phyloP scores from a whole-genome alignment of 1,140 invertebrate genomes.

The Macrotrachela quadricornifera region DNA sequence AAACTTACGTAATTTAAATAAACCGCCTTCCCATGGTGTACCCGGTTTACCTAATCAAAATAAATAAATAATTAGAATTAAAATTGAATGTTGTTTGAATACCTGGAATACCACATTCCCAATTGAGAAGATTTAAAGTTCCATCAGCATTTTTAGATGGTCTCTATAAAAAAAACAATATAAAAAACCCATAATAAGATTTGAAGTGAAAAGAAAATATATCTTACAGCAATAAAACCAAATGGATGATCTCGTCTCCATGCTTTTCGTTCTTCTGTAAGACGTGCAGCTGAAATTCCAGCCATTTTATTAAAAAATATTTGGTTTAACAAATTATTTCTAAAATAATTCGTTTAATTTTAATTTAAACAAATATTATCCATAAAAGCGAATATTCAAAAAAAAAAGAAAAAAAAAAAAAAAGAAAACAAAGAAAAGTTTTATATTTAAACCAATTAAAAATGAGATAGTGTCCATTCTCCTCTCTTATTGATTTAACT shows the following conservation, averaged over 20 bases:
- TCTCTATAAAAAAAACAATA: conserved; percentile 38
- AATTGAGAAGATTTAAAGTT: conserved; percentile 85
- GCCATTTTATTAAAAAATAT: conserved; percentile 44
- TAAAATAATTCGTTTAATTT: no score
- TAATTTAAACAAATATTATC: no score
- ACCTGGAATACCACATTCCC: conserved; percentile 99
- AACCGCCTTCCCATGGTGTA: conserved; percentile 89
- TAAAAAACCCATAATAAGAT: no score
- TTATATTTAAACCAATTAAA: no score
- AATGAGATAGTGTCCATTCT: no score
- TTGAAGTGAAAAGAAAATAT: background rate
- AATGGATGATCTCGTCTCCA: conserved; percentile 99
- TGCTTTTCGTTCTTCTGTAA: conserved; percentile 89
- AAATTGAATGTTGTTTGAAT: conserved; percentile 56
- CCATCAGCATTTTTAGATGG: conserved; percentile 89
- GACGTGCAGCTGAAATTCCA: conserved; percentile 75
- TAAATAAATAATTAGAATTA: background rate
- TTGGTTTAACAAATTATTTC: background rate
- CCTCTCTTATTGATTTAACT: no score
- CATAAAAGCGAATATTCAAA: no score
- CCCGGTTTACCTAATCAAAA: conserved; percentile 12
- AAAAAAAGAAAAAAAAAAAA: no score
- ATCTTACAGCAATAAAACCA: conserved; percentile 40
- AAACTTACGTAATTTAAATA: conserved; percentile 56
- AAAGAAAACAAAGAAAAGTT: no score